Percentiles rank a stretch among this genome's conserved stretches.
Conservation (phyloP, 2,888 invertebrate genomes). For the Gryllus longicercus region DNA sequence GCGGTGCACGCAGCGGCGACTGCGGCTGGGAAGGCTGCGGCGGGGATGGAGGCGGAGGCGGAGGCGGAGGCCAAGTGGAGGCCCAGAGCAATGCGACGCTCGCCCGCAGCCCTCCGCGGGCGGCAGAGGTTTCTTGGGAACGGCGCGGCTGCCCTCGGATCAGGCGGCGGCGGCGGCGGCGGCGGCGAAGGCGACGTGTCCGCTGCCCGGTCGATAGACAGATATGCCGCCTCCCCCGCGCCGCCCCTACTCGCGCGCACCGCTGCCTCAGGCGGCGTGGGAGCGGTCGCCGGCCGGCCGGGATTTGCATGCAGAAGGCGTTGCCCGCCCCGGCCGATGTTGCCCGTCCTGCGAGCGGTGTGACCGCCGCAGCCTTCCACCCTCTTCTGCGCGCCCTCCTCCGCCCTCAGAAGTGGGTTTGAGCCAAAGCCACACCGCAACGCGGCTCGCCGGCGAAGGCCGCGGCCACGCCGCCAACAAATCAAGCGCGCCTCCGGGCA, state of each 20-base stretch:
- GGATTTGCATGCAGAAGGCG: conserved; percentile 17
- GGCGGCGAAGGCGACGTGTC: neutral
- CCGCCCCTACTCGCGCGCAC: too few species aligned
- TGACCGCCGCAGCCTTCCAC: too few species aligned
- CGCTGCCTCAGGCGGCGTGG: neutral
- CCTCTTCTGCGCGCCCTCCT: too few species aligned
- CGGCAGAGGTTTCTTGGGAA: conserved; percentile 1
- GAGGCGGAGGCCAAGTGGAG: neutral
- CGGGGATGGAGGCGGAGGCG: neutral
- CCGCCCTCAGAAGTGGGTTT: too few species aligned
- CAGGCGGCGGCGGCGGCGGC: neutral
- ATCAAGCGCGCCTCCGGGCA: too few species aligned
- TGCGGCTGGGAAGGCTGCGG: neutral
- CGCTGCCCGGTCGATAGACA: neutral
- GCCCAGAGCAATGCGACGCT: neutral
- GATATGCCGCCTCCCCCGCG: neutral
- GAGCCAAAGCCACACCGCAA: too few species aligned
- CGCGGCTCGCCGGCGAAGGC: too few species aligned
- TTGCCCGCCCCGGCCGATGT: too few species aligned
- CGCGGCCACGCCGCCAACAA: too few species aligned
- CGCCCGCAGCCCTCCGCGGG: neutral
- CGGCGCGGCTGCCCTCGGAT: neutral
- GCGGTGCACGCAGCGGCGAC: neutral
- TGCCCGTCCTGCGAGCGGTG: too few species aligned
- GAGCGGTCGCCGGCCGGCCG: neutral